These are phyloP conservation scores for Pediacus dermestoides DNA, from an alignment of 2,888 invertebrate species.

Conservation along the genomic window DNA sequence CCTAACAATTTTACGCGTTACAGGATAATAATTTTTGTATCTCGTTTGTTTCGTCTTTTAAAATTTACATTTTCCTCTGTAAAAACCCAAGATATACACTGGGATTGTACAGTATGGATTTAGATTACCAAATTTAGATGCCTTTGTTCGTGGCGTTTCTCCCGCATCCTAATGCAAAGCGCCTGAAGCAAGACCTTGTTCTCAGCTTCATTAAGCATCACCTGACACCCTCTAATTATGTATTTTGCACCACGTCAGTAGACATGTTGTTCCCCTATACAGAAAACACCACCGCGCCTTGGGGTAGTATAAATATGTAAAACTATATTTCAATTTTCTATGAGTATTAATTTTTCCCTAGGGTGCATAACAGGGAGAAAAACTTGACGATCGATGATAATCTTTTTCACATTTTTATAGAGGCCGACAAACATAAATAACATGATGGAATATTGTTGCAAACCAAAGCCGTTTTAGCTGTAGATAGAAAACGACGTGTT, in stretches of 20 bases:
- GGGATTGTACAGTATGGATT: too few relatives aligned
- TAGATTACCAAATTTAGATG: too few relatives aligned
- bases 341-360: slow-evolving; percentile 36
- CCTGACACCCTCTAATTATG: slow-evolving; percentile 49
- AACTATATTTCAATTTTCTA: slow-evolving; percentile 39
- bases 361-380: slow-evolving; percentile 25
- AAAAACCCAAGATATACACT: too few relatives aligned
- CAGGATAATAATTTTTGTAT: too few relatives aligned
- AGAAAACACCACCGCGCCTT: slow-evolving; percentile 19
- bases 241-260: slow-evolving; percentile 43
- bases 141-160: slow-evolving; percentile 17
- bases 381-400: slow-evolving; percentile 20
- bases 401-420: too few relatives aligned
- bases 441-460: too few relatives aligned
- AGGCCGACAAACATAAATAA: too few relatives aligned
- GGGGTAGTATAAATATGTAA: slow-evolving; percentile 36
- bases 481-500: too few relatives aligned
- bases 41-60: too few relatives aligned
- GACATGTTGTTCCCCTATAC: slow-evolving; percentile 35
- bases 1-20: too few relatives aligned
- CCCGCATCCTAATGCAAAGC: slow-evolving; percentile 28
- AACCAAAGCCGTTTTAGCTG: too few relatives aligned
- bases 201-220: slow-evolving; percentile 42
- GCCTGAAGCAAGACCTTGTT: slow-evolving; percentile 35
- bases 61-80: too few relatives aligned